phyloP scores from a whole-genome alignment of 2,113 vertebrate genomes.

The Numenius arquata region DNA sequence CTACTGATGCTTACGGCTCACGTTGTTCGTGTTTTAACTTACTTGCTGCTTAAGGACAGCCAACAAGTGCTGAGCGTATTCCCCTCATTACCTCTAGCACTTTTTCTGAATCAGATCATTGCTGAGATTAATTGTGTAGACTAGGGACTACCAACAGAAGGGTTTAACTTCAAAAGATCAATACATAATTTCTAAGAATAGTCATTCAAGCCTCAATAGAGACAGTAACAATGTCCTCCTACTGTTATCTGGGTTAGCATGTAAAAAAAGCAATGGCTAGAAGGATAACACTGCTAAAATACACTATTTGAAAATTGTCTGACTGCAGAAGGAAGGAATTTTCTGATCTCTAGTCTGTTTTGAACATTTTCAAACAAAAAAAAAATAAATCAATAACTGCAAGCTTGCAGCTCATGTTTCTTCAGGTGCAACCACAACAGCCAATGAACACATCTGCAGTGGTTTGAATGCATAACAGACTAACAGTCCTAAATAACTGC shows the following conservation, averaged over 20 bases:
- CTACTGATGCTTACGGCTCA: neutral
- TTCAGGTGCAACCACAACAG: neutral
- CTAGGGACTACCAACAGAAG: neutral
- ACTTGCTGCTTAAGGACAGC: neutral
- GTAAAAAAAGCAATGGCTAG: neutral
- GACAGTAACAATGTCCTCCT: neutral
- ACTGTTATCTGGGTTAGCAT: neutral
- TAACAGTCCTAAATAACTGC: neutral
- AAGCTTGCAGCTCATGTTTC: neutral
- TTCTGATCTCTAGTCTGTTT: neutral
- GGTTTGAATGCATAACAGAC: neutral
- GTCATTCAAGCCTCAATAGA: neutral
- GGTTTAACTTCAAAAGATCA: neutral
- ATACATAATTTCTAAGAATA: neutral
- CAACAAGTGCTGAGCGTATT: neutral
- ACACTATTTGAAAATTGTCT: neutral
- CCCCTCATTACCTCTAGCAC: neutral
- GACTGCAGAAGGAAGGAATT: neutral
- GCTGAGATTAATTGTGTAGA: neutral
- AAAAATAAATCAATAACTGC: neutral
- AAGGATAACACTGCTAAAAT: neutral
- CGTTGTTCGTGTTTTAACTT: neutral
- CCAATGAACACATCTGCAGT: neutral
- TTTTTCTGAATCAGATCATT: neutral
- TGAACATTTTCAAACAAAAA: neutral